Evolutionary conservation across 2,888 invertebrate genomes (phyloP), one percentile per base, ranked within the genome.

Genomic region (Parnassius mnemosyne): DNA sequence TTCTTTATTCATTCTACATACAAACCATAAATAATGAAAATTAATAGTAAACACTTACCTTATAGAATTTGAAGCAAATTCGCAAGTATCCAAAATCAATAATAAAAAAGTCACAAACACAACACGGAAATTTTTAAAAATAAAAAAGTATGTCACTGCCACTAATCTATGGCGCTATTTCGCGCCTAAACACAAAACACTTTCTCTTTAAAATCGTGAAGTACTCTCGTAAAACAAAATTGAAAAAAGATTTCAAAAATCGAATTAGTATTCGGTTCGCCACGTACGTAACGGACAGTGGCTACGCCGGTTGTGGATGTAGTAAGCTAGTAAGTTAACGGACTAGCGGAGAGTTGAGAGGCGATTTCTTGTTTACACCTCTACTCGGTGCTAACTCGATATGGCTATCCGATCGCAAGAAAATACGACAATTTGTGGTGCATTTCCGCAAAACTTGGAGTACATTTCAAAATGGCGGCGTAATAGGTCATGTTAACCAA

Each of bases 201-300:
- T 74, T 71, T 71, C 71, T 73, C 71, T 68, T 68, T 54, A 58
- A 65, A 68, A 71, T 65, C 60, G 67, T 60, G 67, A 65, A 62
- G 64, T 61, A 52, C 62, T 60, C 47, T 66, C 65, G 66, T 66
- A 58, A 61, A 52, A 60, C 49, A 12, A 53, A 42, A 57, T 57
- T 51, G 51, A 57, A 64, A 59, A 43, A 61, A 59, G 34, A 47
- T 34, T 47, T 57, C 47, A 44, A 57, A 65, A 56, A 66, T 69
- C 64, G 64, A 63, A 66, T n/a, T 51, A 34, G 46, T 51, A 51
- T 58, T 74, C 76, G 76, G 77, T 72, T 68, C 71, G 87, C 89
- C 89, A 89, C 90, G 89, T 88, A 78, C 83, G 79, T 61, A 67
- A 65, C 80, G 83, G 79, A 70, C 84, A 71, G 87, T 86, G 89